A percentile compares a stretch with the other conserved stretches of the same genome.
These are phyloP conservation scores for Anguilla anguilla DNA, from an alignment of 2,797 vertebrate species.

Conservation along the genomic window DNA sequence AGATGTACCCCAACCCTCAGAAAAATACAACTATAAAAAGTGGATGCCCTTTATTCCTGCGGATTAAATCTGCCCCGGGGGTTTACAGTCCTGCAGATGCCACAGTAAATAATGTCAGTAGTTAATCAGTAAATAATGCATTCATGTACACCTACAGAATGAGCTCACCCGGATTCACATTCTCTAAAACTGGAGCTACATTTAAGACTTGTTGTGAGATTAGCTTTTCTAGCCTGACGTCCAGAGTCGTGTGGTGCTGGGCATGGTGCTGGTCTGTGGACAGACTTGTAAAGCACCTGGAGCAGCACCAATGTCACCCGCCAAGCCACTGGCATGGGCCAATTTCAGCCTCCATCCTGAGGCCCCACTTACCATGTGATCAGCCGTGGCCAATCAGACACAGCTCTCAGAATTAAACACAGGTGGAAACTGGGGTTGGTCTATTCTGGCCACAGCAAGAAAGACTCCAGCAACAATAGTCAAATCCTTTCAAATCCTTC, in stretches of 20 bases:
- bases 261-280: not conserved
- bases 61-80: not conserved
- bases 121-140: not conserved
- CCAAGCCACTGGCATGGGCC: conserved; percentile 23
- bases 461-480: not conserved
- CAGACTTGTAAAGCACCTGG: conserved; percentile 34
- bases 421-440: not conserved
- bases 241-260: not conserved
- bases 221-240: not conserved
- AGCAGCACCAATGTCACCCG: conserved; percentile 35
- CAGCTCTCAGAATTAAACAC: not conserved
- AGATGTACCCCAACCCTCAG: not conserved
- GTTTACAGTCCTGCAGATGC: not conserved
- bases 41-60: not conserved
- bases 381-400: not conserved
- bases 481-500: not conserved
- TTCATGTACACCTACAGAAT: not conserved
- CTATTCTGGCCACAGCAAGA: not conserved
- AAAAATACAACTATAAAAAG: not conserved
- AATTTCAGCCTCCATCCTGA: not conserved
- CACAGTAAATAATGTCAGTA: not conserved
- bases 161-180: conserved; percentile 3
- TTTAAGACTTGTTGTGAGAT: not conserved
- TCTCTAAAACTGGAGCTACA: not conserved
- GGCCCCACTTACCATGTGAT: not conserved